These are phyloP conservation scores for Nannoperca obscura DNA, from an alignment of 2,797 vertebrate genomes.

Conservation along the genomic window DNA sequence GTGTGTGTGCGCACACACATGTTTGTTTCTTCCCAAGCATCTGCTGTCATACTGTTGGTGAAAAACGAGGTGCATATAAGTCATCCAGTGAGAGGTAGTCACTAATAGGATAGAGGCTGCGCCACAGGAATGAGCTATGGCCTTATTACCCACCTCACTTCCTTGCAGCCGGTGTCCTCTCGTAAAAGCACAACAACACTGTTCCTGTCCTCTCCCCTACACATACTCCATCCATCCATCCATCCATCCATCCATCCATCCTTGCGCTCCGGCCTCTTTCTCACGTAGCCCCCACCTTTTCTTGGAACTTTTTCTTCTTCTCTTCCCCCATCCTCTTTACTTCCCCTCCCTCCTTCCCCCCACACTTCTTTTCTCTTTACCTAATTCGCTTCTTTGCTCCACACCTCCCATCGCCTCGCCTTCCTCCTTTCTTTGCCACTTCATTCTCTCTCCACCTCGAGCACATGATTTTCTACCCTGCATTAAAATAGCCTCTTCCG, in stretches of 20 bases:
- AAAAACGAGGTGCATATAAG: conserved; percentile 84
- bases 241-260: conserved; percentile 18
- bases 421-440: conserved; percentile 34
- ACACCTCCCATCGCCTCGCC: conserved; percentile 14
- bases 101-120: conserved; percentile 81
- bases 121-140: conserved; percentile 79
- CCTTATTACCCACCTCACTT: conserved; percentile 79
- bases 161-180: conserved; percentile 74
- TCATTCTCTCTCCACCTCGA: conserved; percentile 40
- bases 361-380: conserved; percentile 13
- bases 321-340: background rate
- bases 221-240: conserved; percentile 34
- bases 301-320: background rate
- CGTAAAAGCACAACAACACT: conserved; percentile 72
- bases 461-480: conserved; percentile 58
- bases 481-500: conserved; percentile 69
- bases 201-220: conserved; percentile 52
- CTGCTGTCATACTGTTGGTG: conserved; percentile 80
- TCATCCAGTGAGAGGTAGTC: conserved; percentile 83
- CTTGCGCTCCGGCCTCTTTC: conserved; percentile 3
- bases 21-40: conserved; percentile 71
- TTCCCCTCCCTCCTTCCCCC: background rate
- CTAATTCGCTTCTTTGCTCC: conserved; percentile 37
- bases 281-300: conserved; percentile 26
- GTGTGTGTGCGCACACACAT: conserved; percentile 6